These are phyloP conservation scores for Chrysomela aeneicollis DNA, from an alignment of 2,888 invertebrate genomes.

Conservation along the genomic window DNA sequence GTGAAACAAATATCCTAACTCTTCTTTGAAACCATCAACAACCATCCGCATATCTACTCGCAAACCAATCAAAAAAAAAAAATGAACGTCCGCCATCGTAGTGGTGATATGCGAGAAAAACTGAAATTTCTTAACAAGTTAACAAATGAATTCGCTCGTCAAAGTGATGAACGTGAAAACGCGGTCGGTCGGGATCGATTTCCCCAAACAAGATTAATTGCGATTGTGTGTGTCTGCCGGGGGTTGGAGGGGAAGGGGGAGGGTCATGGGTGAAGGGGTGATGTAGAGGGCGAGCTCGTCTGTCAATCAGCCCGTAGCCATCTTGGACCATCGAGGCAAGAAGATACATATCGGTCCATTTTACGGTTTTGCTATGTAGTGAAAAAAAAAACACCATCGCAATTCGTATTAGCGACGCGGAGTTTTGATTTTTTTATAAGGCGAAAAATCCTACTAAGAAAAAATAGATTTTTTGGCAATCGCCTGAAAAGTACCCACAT, in stretches of 20 bases:
- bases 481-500: too few species aligned
- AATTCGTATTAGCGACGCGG: too few species aligned
- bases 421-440: too few species aligned
- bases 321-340: constrained; percentile 20
- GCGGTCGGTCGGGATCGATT: constrained; percentile 28
- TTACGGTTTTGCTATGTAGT: too few species aligned
- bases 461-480: too few species aligned
- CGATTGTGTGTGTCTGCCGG: constrained; percentile 28
- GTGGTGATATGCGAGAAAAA: constrained; percentile 21
- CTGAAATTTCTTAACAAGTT: constrained; percentile 32
- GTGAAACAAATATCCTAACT: too few species aligned
- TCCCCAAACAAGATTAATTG: constrained; percentile 36
- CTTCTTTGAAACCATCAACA: too few species aligned
- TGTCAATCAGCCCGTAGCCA: constrained; percentile 32
- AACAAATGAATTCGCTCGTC: constrained; percentile 31
- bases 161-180: constrained; percentile 17
- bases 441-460: too few species aligned
- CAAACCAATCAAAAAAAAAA: background rate
- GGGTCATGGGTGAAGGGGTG: constrained; percentile 14
- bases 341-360: too few species aligned
- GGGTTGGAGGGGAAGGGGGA: constrained; percentile 7
- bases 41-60: background rate
- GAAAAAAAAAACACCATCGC: too few species aligned
- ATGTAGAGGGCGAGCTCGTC: constrained; percentile 26
- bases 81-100: background rate